Percentiles rank a stretch among this genome's conserved stretches.
Conservation (phyloP, 1,140 invertebrate species). For the Teleogryllus occipitalis region DNA sequence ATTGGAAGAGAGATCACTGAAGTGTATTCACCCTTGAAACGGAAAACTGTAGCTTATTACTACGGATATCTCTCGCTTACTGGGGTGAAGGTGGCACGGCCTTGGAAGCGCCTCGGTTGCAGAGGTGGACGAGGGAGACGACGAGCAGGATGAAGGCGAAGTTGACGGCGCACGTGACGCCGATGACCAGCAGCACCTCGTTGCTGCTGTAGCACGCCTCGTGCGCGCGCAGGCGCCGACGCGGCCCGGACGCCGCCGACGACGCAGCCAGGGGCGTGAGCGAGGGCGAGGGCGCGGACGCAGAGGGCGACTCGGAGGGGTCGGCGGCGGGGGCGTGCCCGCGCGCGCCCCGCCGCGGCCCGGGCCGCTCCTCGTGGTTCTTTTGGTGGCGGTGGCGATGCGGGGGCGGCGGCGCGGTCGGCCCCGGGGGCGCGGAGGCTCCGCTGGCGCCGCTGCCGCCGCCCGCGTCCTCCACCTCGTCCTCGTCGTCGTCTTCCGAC, state of each 20-base stretch:
- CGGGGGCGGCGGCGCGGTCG: too few relatives aligned
- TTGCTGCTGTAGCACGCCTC: conserved; percentile 14
- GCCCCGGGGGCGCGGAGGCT: neutral
- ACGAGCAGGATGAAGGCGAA: conserved; percentile 31
- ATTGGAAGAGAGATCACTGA: neutral
- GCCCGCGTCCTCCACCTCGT: neutral
- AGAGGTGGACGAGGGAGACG: conserved; percentile 30
- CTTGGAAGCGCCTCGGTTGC: conserved; percentile 18
- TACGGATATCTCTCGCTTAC: neutral
- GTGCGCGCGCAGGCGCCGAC: neutral
- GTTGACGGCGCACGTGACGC: conserved; percentile 31
- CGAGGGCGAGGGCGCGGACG: neutral
- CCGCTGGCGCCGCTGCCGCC: neutral
- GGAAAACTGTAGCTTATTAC: neutral
- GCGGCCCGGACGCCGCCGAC: neutral
- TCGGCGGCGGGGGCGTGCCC: neutral
- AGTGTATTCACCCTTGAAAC: neutral
- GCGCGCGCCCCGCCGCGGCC: too few relatives aligned
- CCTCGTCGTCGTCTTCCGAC: neutral
- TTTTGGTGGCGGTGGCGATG: neutral
- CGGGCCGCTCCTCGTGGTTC: neutral
- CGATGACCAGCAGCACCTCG: conserved; percentile 31
- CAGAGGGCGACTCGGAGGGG: too few relatives aligned
- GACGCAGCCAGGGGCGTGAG: neutral
- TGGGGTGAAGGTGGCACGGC: neutral